These are phyloP conservation scores for Napeogenes inachia DNA, from an alignment of 2,888 invertebrate species.

Conservation along the genomic window DNA sequence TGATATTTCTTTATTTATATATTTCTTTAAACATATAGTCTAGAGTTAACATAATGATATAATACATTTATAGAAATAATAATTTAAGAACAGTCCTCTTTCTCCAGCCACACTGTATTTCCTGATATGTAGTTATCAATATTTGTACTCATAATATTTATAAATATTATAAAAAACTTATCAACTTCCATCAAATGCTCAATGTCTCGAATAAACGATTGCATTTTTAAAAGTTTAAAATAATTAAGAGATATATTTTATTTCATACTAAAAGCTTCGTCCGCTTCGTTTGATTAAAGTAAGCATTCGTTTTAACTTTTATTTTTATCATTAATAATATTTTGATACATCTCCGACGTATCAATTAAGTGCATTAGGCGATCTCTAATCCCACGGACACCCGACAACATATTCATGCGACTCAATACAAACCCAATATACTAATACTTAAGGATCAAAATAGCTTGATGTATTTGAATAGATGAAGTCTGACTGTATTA, in stretches of 20 bases:
- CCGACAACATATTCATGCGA: neutral
- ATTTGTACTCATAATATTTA: neutral
- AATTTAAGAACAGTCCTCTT: no score
- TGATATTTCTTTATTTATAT: no score
- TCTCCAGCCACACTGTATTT: no score
- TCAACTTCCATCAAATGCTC: neutral
- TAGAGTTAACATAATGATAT: no score
- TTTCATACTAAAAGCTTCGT: constrained; percentile 12
- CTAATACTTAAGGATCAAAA: neutral
- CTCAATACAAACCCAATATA: neutral
- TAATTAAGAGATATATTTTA: constrained; percentile 21
- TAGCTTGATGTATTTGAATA: neutral
- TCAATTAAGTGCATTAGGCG: constrained; percentile 27
- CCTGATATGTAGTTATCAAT: no score
- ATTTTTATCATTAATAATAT: constrained; percentile 28
- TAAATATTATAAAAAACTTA: constrained; percentile 3
- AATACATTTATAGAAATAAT: no score
- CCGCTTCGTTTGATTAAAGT: constrained; percentile 18
- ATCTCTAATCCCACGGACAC: constrained; percentile 16
- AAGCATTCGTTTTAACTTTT: constrained; percentile 19
- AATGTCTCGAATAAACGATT: constrained; percentile 7
- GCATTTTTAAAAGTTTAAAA: neutral
- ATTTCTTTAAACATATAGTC: no score
- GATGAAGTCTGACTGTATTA: constrained; percentile 5
- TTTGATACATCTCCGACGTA: constrained; percentile 27